Conservation (phyloP, 2,888 invertebrate species). For the Chelonus formosanus region DNA sequence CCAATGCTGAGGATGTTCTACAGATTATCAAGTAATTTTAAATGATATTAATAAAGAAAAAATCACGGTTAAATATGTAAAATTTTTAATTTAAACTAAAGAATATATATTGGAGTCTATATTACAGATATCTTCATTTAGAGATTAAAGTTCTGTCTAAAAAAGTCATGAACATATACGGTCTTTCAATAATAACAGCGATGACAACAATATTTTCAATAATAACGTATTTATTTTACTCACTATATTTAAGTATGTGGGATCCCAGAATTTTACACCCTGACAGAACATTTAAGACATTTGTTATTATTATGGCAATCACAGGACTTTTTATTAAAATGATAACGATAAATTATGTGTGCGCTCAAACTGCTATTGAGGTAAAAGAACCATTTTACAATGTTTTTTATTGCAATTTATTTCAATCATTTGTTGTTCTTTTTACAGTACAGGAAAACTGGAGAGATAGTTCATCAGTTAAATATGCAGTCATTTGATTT, state of each 20-base stretch:
- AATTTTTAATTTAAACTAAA: not conserved
- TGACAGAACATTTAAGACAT: not conserved
- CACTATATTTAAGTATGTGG: constrained; percentile 6
- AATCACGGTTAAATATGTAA: no score
- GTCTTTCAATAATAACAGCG: constrained; percentile 26
- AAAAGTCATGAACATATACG: constrained; percentile 12
- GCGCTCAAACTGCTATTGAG: no score
- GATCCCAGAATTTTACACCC: not conserved
- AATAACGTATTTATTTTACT: constrained; percentile 27
- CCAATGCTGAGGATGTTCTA: not conserved
- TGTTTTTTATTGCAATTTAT: no score
- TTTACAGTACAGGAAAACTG: constrained; percentile 28
- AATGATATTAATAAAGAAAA: no score
- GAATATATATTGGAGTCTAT: not conserved
- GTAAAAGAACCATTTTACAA: no score
- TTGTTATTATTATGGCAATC: not conserved
- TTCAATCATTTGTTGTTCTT: no score
- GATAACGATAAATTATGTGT: no score
- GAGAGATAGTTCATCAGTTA: constrained; percentile 24
- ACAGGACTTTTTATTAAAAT: no score
- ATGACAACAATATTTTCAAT: constrained; percentile 27
- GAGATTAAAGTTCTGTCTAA: constrained; percentile 26
- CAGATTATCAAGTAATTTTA: constrained; percentile 13
- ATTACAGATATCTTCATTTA: constrained; percentile 33
- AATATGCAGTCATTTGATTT: not conserved